A percentile compares a stretch with the other conserved stretches of the same genome.
phyloP scores from a whole-genome alignment of 1,140 invertebrate species.

The Drosophila varians region DNA sequence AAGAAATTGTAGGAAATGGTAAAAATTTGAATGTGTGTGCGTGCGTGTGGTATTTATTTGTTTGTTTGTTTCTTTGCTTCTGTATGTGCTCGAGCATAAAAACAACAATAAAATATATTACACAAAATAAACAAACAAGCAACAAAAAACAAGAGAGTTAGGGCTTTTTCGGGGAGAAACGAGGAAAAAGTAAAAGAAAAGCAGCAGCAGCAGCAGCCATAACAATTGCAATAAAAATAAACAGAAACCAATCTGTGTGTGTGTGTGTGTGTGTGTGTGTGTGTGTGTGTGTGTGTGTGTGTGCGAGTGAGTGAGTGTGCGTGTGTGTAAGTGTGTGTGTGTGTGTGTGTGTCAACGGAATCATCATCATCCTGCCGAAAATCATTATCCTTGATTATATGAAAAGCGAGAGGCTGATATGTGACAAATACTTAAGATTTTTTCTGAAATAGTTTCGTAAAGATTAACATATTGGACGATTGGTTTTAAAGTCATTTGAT shows the following conservation, averaged over 20 bases:
- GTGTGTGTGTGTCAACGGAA: slow-evolving; percentile 9
- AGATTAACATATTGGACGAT: background rate
- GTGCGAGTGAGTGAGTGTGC: too few relatives aligned
- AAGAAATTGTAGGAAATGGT: slow-evolving; percentile 24
- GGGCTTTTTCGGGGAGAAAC: slow-evolving; percentile 7
- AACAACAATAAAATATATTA: slow-evolving; percentile 48
- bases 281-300: background rate
- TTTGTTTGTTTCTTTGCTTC: slow-evolving; percentile 14
- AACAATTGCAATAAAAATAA: slow-evolving; percentile 50
- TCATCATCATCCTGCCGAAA: slow-evolving; percentile 17
- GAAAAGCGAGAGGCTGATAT: background rate
- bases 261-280: slow-evolving; percentile 5
- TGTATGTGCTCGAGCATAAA: slow-evolving; percentile 29
- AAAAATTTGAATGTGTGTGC: slow-evolving; percentile 19
- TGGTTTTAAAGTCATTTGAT: background rate
- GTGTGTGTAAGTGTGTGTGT: too few relatives aligned
- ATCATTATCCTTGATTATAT: background rate
- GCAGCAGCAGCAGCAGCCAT: slow-evolving; percentile 20
- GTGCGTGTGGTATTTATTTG: slow-evolving; percentile 26
- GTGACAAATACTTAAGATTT: background rate
- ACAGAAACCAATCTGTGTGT: slow-evolving; percentile 4
- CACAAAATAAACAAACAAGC: slow-evolving; percentile 20
- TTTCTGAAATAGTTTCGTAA: background rate
- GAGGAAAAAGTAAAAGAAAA: slow-evolving; percentile 4
- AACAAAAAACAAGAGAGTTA: slow-evolving; percentile 1